phyloP scores from a whole-genome alignment of 2,797 vertebrate genomes.

The Mus caroli region DNA sequence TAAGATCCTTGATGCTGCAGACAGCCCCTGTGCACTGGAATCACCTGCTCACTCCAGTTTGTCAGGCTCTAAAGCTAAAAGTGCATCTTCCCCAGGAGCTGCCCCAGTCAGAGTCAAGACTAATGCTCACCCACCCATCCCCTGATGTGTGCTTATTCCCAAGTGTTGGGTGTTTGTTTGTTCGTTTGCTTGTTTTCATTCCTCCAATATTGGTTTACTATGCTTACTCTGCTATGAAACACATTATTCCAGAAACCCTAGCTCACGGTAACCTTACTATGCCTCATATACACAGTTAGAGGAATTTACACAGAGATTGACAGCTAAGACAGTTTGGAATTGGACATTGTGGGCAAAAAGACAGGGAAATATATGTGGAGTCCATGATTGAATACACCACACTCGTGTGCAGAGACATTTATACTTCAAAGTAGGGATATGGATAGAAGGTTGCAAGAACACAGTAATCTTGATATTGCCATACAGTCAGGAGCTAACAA shows the following conservation, averaged over 20 bases:
- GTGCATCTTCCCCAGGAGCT: background rate
- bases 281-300: no score
- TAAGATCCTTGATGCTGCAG: no score
- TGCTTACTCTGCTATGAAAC: background rate
- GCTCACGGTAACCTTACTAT: rapidly evolving
- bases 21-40: no score
- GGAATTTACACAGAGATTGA: background rate
- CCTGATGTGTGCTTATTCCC: background rate
- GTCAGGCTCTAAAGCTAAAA: background rate
- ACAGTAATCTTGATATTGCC: no score
- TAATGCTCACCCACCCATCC: no score
- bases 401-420: background rate
- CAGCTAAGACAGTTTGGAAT: no score
- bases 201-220: background rate
- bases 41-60: no score
- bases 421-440: rapidly evolving
- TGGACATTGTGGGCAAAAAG: background rate
- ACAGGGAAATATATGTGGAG: background rate
- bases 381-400: background rate
- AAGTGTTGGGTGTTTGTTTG: background rate
- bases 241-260: background rate
- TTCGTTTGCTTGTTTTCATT: background rate
- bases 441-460: background rate
- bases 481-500: background rate
- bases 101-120: background rate